These are phyloP conservation scores for Dione vanillae DNA, from an alignment of 2,888 invertebrate species.

Conservation along the genomic window DNA sequence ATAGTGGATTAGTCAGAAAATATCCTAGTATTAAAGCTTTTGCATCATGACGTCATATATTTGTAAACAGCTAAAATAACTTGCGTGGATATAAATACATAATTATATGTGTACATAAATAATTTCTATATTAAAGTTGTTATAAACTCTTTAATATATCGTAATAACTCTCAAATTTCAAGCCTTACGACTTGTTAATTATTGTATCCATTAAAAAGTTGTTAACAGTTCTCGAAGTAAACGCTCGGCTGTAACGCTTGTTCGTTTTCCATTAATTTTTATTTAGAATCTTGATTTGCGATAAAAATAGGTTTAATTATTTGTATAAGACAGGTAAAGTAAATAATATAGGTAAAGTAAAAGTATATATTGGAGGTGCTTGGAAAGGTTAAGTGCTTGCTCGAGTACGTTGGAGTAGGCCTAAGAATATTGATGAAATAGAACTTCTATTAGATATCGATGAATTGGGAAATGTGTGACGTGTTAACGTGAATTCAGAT, in stretches of 20 bases:
- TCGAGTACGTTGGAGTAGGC: not conserved
- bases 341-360: not conserved
- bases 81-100: too few relatives aligned
- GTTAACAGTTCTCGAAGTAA: slow-evolving; percentile 35
- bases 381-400: not conserved
- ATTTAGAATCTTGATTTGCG: not conserved
- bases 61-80: too few relatives aligned
- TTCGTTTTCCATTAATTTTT: not conserved
- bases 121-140: too few relatives aligned
- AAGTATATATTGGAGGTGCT: not conserved
- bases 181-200: slow-evolving; percentile 38
- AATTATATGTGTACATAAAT: too few relatives aligned
- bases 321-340: not conserved
- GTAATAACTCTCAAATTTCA: slow-evolving; percentile 32
- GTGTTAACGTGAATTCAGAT: too few relatives aligned
- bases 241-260: slow-evolving; percentile 15
- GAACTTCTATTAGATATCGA: too few relatives aligned
- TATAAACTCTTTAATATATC: not conserved
- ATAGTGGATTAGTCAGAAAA: too few relatives aligned
- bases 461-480: too few relatives aligned
- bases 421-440: too few relatives aligned
- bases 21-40: too few relatives aligned
- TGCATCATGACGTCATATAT: too few relatives aligned
- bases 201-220: slow-evolving; percentile 38
- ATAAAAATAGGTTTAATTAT: slow-evolving; percentile 8